These are phyloP conservation scores for Eutolmus rufibarbis DNA, from an alignment of 2,888 invertebrate genomes.

Conservation along the genomic window DNA sequence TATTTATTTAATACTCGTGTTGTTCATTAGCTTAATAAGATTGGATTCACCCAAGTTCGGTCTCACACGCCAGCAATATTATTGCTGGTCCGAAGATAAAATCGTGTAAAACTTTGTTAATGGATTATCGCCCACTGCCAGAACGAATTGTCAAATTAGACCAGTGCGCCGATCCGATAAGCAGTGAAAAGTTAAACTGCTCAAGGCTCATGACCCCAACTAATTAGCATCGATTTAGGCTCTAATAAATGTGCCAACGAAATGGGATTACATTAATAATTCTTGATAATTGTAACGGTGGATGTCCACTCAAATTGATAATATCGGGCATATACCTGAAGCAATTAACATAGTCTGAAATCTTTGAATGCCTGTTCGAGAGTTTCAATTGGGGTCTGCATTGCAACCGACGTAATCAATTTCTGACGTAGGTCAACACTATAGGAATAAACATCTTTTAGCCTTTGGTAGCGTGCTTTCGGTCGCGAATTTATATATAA, in stretches of 20 bases:
- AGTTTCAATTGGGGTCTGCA: neutral
- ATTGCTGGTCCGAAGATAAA: neutral
- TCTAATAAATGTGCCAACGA: neutral
- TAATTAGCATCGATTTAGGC: neutral
- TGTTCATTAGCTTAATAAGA: neutral
- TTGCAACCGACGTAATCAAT: neutral
- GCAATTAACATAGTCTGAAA: neutral
- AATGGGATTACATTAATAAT: neutral
- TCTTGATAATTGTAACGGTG: neutral
- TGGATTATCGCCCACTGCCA: neutral
- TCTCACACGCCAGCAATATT: neutral
- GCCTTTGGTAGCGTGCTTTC: neutral
- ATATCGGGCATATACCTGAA: neutral
- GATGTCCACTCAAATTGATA: neutral
- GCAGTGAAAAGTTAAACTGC: neutral
- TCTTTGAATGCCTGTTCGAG: neutral
- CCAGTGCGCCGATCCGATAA: neutral
- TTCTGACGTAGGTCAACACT: neutral
- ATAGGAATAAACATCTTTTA: neutral
- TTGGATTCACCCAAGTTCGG: neutral
- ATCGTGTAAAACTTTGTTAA: neutral
- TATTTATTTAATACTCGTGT: neutral
- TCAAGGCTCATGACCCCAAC: neutral
- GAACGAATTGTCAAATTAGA: neutral
- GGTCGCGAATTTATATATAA: neutral